Conservation (phyloP, 2,797 vertebrate genomes). For the Anas flavirostris region DNA sequence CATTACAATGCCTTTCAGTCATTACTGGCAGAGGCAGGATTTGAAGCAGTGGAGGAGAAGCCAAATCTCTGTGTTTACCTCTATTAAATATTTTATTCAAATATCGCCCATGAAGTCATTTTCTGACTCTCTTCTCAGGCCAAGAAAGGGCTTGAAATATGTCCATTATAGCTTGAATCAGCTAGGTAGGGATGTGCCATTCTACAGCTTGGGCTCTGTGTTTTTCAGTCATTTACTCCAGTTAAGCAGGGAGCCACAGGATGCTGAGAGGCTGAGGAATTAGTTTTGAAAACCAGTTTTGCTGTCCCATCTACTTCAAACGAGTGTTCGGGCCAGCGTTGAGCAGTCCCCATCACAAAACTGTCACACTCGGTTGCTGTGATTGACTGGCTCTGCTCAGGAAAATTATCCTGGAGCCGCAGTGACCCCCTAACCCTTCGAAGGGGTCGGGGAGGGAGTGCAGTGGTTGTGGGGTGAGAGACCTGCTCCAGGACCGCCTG, state of each 20-base stretch:
- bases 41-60: slow-evolving; percentile 28
- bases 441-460: background rate
- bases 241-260: background rate
- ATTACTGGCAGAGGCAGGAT: slow-evolving; percentile 22
- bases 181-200: background rate
- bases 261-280: background rate
- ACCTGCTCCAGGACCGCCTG: background rate
- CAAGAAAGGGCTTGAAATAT: background rate
- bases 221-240: background rate
- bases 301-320: slow-evolving; percentile 56
- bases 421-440: background rate
- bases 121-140: background rate
- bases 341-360: slow-evolving; percentile 27
- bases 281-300: slow-evolving; percentile 52
- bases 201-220: background rate
- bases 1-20: slow-evolving; percentile 55
- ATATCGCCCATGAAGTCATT: background rate
- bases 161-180: background rate
- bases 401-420: slow-evolving; percentile 12
- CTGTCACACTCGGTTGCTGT: slow-evolving; percentile 56
- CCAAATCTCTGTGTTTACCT: background rate
- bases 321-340: background rate
- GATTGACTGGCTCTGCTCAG: slow-evolving; percentile 45
- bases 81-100: background rate
- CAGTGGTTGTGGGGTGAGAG: background rate